Evolutionary conservation across 2,797 vertebrate genomes (phyloP).

Genomic region (Sciaenops ocellatus): DNA sequence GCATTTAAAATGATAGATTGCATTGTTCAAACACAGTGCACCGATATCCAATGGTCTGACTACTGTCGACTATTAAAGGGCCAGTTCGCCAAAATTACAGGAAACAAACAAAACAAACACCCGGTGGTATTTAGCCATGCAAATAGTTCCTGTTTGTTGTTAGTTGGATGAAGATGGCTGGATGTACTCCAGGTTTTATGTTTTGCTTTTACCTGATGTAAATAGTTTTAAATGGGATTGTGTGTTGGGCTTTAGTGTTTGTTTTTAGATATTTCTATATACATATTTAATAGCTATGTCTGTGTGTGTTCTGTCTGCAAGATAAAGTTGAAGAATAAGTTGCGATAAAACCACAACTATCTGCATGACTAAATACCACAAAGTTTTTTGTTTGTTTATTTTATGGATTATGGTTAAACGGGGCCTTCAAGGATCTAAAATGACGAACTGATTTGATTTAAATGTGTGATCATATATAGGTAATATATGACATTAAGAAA

Average conservation of each 20-base stretch:
- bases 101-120: not conserved
- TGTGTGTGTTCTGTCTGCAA: not conserved
- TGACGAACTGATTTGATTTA: not conserved
- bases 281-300: not conserved
- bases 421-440: conserved; percentile 13
- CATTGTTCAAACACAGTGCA: not conserved
- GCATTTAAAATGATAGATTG: not conserved
- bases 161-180: not conserved
- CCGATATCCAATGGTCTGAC: conserved; percentile 3
- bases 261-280: not conserved
- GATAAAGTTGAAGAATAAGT: not conserved
- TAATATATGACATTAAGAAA: conserved; percentile 16
- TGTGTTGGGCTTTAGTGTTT: not conserved
- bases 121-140: conserved; percentile 3
- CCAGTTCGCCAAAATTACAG: conserved; percentile 16
- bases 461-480: conserved; percentile 10
- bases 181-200: not conserved
- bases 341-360: conserved; percentile 10
- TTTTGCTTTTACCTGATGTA: not conserved
- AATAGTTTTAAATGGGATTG: not conserved
- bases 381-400: not conserved
- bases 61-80: conserved; percentile 15
- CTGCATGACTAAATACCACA: not conserved
- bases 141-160: not conserved
- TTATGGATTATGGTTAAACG: not conserved